Percentiles rank a stretch among this genome's conserved stretches.
Evolutionary conservation across 2,113 vertebrate genomes (phyloP).

Genomic region (rat (Rattus norvegicus)): DNA sequence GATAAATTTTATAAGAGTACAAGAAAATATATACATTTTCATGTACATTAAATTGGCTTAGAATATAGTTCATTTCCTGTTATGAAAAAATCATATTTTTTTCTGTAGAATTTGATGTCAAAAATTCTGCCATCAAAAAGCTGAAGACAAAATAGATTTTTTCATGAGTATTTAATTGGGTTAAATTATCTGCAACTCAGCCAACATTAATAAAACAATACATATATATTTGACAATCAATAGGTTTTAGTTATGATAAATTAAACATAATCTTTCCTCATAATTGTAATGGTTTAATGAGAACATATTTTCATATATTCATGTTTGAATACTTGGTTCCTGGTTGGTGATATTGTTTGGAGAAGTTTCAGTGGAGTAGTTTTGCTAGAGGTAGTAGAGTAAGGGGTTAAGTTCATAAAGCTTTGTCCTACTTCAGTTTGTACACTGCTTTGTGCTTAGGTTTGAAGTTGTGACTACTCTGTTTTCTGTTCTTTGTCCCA

Average conservation of each 20-base stretch:
- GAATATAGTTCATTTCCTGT: not conserved
- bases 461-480: not conserved
- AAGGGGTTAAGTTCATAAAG: not conserved
- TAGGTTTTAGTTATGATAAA: not conserved
- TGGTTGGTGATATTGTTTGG: not conserved
- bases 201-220: not conserved
- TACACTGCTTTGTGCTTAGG: not conserved
- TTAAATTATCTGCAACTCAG: not conserved
- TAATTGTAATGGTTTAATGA: not conserved
- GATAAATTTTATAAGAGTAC: not conserved
- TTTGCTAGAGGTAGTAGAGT: accelerated
- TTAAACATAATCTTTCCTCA: not conserved
- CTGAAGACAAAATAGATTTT: not conserved
- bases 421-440: not conserved
- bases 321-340: not conserved
- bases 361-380: not conserved
- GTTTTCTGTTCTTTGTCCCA: not conserved
- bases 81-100: not conserved
- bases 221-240: not conserved
- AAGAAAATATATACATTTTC: not conserved
- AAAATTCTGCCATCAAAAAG: not conserved
- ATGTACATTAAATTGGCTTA: not conserved
- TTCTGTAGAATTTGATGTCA: not conserved
- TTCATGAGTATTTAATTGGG: not conserved
- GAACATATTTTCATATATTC: not conserved